These are phyloP conservation scores for Leptinotarsa peninsularis DNA, from an alignment of 2,888 invertebrate species.

Conservation along the genomic window DNA sequence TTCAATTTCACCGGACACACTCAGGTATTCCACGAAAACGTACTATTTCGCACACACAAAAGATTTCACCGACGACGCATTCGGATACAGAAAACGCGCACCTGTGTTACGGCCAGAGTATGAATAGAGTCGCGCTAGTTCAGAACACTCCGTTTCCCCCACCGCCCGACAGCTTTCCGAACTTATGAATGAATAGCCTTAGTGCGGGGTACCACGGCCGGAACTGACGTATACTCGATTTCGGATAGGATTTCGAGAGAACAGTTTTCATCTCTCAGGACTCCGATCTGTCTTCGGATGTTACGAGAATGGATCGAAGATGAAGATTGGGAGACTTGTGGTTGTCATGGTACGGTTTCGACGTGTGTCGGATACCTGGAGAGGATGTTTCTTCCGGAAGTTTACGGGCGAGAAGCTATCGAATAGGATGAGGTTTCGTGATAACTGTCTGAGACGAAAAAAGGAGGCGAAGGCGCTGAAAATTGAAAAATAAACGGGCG, in stretches of 20 bases:
- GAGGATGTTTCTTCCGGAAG: conserved; percentile 27
- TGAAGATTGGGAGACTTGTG: neutral
- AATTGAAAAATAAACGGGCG: no score
- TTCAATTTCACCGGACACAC: conserved; percentile 19
- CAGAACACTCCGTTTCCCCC: conserved; percentile 55
- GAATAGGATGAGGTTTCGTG: neutral
- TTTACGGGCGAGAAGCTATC: neutral
- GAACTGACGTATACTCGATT: conserved; percentile 47
- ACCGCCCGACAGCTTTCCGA: conserved; percentile 54
- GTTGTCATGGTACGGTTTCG: conserved; percentile 12
- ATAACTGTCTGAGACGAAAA: neutral
- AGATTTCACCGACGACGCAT: conserved; percentile 38
- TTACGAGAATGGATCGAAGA: neutral
- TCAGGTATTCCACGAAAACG: conserved; percentile 39
- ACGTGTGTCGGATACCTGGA: neutral
- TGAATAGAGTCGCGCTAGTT: conserved; percentile 47
- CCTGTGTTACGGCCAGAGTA: conserved; percentile 44
- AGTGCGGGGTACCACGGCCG: conserved; percentile 56
- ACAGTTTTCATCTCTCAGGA: neutral
- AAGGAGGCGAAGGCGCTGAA: neutral
- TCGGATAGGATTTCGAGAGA: conserved; percentile 15
- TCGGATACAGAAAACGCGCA: conserved; percentile 43
- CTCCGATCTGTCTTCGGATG: conserved; percentile 23
- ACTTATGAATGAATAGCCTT: conserved; percentile 71
- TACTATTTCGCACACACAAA: conserved; percentile 33